A percentile compares a stretch with the other conserved stretches of the same genome.
phyloP scores from a whole-genome alignment of 2,113 vertebrate genomes.

The Cyanocitta stelleri region DNA sequence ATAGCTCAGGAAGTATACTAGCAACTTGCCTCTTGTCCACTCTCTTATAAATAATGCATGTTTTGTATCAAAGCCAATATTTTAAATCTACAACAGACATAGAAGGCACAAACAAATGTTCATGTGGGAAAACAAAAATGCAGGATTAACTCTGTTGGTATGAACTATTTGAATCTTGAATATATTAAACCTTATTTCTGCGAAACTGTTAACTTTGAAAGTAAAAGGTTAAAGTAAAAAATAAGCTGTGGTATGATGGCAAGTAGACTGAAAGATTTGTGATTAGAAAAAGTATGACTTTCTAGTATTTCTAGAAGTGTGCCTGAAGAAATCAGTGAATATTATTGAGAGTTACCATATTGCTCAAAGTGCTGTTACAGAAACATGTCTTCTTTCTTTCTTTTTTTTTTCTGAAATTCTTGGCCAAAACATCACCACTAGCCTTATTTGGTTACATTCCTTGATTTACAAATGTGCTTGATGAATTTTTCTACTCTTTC shows the following conservation, averaged over 20 bases:
- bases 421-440: neutral
- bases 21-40: neutral
- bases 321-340: neutral
- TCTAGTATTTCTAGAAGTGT: neutral
- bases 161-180: constrained; percentile 10
- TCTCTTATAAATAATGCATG: neutral
- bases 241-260: neutral
- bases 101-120: constrained; percentile 10
- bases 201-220: neutral
- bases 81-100: constrained; percentile 18
- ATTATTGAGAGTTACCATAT: neutral
- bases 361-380: neutral
- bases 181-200: neutral
- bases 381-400: neutral
- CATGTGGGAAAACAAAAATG: constrained; percentile 6
- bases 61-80: neutral
- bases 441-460: neutral
- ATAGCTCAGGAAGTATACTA: neutral
- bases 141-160: neutral
- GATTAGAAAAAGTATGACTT: neutral
- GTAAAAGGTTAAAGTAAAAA: neutral
- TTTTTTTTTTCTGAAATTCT: neutral
- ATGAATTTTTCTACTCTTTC: neutral
- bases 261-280: neutral
- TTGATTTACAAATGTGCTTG: neutral